These are phyloP conservation scores for Acrossocheilus wenchowensis DNA, from an alignment of 2,797 vertebrate species.

Conservation along the genomic window DNA sequence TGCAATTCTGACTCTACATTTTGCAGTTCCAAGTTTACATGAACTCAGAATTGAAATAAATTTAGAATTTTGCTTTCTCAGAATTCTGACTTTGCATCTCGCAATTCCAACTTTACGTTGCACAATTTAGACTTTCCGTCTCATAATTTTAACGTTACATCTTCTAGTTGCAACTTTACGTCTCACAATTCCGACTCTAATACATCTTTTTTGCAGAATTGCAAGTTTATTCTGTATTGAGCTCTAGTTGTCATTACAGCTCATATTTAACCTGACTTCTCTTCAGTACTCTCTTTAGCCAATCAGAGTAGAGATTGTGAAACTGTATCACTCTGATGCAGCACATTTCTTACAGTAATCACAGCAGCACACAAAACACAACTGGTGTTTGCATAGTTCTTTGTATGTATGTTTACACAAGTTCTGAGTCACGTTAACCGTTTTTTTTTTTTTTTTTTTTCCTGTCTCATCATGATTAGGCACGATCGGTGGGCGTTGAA, in stretches of 20 bases:
- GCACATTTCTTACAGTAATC: neutral
- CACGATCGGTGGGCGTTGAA: constrained; percentile 89
- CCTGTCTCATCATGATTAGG: constrained; percentile 72
- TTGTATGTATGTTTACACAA: neutral
- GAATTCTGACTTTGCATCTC: no score
- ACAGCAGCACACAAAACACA: neutral
- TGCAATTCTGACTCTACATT: no score
- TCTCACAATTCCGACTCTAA: neutral
- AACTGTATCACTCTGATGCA: neutral
- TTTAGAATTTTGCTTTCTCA: no score
- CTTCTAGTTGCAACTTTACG: rapidly evolving
- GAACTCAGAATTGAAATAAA: no score
- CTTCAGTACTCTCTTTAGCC: neutral
- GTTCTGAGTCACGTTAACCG: neutral
- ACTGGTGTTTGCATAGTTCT: neutral
- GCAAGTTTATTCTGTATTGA: neutral
- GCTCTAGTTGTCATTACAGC: neutral
- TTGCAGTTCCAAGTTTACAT: no score
- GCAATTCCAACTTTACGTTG: no score
- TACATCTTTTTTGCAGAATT: no score
- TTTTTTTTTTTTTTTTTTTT: neutral
- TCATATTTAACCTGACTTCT: neutral
- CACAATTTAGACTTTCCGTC: no score
- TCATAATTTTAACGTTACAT: no score
- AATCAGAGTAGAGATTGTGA: neutral